These are phyloP conservation scores for Salminus brasiliensis DNA, from an alignment of 2,113 vertebrate genomes.

Conservation along the genomic window DNA sequence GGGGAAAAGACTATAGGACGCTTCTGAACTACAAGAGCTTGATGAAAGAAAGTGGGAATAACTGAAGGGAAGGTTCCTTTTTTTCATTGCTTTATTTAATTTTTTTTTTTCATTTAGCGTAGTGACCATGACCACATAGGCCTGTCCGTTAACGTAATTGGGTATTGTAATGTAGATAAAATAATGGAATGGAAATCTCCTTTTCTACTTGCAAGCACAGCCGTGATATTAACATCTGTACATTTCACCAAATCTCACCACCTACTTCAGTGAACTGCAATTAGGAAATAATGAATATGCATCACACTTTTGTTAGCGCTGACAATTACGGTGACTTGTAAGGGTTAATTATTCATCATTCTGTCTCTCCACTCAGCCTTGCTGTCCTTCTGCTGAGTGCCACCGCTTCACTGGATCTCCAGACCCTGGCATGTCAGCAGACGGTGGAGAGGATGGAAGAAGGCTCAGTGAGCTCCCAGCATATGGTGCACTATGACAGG, in stretches of 20 bases:
- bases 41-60: neutral
- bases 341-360: neutral
- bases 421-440: constrained; percentile 50
- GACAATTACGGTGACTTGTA: neutral
- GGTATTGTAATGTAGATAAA: no score
- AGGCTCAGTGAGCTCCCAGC: constrained; percentile 55
- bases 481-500: constrained; percentile 58
- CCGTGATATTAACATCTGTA: no score
- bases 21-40: neutral
- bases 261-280: no score
- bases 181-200: no score
- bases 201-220: no score
- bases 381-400: constrained; percentile 45
- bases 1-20: constrained; percentile 50
- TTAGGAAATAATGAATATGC: no score
- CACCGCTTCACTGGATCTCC: constrained; percentile 6
- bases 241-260: no score
- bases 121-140: neutral
- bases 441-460: constrained; percentile 60
- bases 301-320: neutral
- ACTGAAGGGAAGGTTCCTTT: neutral
- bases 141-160: no score
- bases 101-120: neutral
- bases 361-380: constrained; percentile 19
- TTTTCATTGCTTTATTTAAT: neutral